These are phyloP conservation scores for Distichodus sexfasciatus DNA, from an alignment of 2,797 vertebrate species.

Conservation along the genomic window DNA sequence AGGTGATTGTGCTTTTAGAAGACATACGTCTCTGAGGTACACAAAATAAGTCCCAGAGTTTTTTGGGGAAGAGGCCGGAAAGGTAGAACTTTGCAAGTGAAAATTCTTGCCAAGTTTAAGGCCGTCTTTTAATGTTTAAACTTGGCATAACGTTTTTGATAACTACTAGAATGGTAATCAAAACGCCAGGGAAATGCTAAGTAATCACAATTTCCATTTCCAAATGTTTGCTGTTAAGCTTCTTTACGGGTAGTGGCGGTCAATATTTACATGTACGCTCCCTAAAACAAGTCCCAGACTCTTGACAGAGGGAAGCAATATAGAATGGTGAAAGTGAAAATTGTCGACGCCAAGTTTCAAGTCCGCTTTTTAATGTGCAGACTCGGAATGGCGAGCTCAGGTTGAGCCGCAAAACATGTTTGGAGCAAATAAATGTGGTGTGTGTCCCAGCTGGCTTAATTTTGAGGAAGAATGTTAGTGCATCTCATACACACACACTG, in stretches of 20 bases:
- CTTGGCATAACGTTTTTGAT: not conserved
- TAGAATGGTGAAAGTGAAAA: not conserved
- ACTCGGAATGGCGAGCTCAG: not conserved
- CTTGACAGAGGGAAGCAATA: not conserved
- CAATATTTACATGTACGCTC: not conserved
- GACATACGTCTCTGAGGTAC: too few relatives aligned
- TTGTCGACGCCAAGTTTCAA: not conserved
- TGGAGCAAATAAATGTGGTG: conserved; percentile 7
- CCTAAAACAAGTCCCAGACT: not conserved
- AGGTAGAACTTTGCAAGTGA: too few relatives aligned
- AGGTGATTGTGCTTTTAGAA: too few relatives aligned
- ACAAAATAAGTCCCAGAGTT: too few relatives aligned
- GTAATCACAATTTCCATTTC: not conserved
- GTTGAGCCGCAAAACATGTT: not conserved
- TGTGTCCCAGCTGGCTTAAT: conserved; percentile 12
- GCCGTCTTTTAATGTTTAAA: too few relatives aligned
- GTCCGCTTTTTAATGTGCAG: not conserved
- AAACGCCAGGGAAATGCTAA: too few relatives aligned
- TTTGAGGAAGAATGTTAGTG: not conserved
- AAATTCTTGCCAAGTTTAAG: too few relatives aligned
- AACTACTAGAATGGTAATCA: not conserved
- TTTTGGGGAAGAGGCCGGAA: too few relatives aligned
- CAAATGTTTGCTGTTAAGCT: not conserved
- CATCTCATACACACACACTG: not conserved
- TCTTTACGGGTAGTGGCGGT: not conserved